These are phyloP conservation scores for Lacanobia oleracea DNA, from an alignment of 2,888 invertebrate species.

Conservation along the genomic window DNA sequence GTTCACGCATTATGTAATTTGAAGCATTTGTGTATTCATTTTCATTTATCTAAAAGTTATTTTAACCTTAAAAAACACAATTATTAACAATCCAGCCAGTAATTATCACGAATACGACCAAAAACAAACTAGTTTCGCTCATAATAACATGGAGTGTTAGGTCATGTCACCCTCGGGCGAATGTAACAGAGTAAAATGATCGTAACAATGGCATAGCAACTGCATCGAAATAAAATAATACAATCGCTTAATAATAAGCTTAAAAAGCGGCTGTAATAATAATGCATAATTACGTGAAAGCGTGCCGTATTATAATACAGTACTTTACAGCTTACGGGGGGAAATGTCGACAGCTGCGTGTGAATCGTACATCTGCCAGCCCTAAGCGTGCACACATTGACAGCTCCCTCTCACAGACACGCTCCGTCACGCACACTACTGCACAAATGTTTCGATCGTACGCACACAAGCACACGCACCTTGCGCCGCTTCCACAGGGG, in stretches of 20 bases:
- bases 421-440: constrained; percentile 64
- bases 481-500: constrained; percentile 75
- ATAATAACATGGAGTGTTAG: constrained; percentile 32
- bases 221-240: constrained; percentile 81
- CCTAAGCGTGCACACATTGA: constrained; percentile 75
- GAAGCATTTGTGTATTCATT: background rate
- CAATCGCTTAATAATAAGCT: constrained; percentile 80
- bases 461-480: constrained; percentile 70
- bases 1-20: background rate
- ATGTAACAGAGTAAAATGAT: constrained; percentile 40
- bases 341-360: constrained; percentile 85
- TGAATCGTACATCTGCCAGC: constrained; percentile 85
- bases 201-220: constrained; percentile 75
- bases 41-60: background rate
- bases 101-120: constrained; percentile 20
- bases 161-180: constrained; percentile 41
- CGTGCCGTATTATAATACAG: constrained; percentile 86
- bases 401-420: constrained; percentile 55
- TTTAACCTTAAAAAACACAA: background rate
- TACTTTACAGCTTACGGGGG: constrained; percentile 78
- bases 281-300: constrained; percentile 88
- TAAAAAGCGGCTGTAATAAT: constrained; percentile 84
- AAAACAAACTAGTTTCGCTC: constrained; percentile 33
- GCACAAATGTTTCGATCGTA: constrained; percentile 44
- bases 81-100: constrained; percentile 2